phyloP scores from a whole-genome alignment of 1,140 invertebrate genomes.

The Drosophila willistoni region DNA sequence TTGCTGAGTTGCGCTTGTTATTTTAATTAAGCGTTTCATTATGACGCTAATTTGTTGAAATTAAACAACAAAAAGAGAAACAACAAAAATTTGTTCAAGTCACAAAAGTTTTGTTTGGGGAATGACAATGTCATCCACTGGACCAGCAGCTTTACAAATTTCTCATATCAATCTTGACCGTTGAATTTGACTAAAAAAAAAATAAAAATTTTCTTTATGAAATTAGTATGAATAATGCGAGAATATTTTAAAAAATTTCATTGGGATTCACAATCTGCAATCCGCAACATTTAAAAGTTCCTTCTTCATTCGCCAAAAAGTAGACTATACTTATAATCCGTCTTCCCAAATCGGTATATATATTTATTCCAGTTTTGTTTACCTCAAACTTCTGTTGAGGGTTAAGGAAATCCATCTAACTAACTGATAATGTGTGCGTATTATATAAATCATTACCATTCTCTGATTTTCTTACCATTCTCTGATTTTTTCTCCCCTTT shows the following conservation, averaged over 20 bases:
- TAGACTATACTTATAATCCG: no score
- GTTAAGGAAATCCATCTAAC: slow-evolving; percentile 10
- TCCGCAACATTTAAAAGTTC: no score
- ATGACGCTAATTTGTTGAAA: slow-evolving; percentile 73
- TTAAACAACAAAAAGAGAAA: slow-evolving; percentile 34
- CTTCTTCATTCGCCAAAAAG: no score
- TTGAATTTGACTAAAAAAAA: no score
- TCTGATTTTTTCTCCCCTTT: slow-evolving; percentile 25
- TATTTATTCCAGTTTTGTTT: no score
- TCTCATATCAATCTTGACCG: slow-evolving; percentile 4
- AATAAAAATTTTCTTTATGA: no score
- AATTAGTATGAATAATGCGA: no score
- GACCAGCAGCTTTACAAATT: slow-evolving; percentile 10
- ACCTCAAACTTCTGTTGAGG: neutral
- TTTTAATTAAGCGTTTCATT: slow-evolving; percentile 79
- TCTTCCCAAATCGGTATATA: no score
- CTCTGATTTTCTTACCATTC: slow-evolving; percentile 19
- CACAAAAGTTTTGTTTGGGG: slow-evolving; percentile 22
- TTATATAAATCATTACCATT: slow-evolving; percentile 15
- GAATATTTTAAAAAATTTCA: no score
- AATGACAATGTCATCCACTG: slow-evolving; percentile 18
- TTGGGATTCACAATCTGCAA: no score
- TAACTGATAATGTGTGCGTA: slow-evolving; percentile 17
- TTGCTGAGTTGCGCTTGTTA: slow-evolving; percentile 60
- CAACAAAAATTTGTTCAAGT: slow-evolving; percentile 23